Evolutionary conservation across 2,113 vertebrate genomes (phyloP).

Genomic region (Cheilinus undulatus): DNA sequence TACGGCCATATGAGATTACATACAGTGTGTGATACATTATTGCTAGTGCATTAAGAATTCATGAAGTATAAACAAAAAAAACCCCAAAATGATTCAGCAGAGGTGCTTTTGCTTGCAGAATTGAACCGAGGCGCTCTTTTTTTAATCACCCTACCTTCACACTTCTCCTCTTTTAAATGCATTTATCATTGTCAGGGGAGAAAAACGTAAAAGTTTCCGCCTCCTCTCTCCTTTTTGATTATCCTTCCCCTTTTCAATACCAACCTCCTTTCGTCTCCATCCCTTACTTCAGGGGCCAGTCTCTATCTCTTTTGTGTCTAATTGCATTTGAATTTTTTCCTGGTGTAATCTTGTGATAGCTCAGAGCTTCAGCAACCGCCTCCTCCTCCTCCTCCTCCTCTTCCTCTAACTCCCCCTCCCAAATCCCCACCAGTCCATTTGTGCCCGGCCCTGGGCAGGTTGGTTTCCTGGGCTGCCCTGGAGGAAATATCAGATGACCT

Average conservation of each 20-base stretch:
- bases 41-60: slow-evolving; percentile 78
- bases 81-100: slow-evolving; percentile 64
- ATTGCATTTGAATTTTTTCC: slow-evolving; percentile 76
- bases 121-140: slow-evolving; percentile 63
- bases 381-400: slow-evolving; percentile 23
- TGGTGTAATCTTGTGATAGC: slow-evolving; percentile 74
- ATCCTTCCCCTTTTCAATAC: slow-evolving; percentile 39
- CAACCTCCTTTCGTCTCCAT: slow-evolving; percentile 3
- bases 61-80: slow-evolving; percentile 75
- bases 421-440: slow-evolving; percentile 76
- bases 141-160: slow-evolving; percentile 74
- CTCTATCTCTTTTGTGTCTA: slow-evolving; percentile 74
- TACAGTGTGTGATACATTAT: slow-evolving; percentile 73
- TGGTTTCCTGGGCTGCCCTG: slow-evolving; percentile 83
- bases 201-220: slow-evolving; percentile 56
- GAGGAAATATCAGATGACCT: slow-evolving; percentile 86
- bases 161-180: slow-evolving; percentile 71
- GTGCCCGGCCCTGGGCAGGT: slow-evolving; percentile 73
- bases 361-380: slow-evolving; percentile 36
- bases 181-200: slow-evolving; percentile 71
- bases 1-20: slow-evolving; percentile 71
- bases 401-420: too few relatives aligned
- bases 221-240: slow-evolving; percentile 52
- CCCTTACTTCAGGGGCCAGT: slow-evolving; percentile 37
- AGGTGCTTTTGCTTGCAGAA: slow-evolving; percentile 68